Conservation (phyloP, 2,113 vertebrate species). For the Platichthys flesus region DNA sequence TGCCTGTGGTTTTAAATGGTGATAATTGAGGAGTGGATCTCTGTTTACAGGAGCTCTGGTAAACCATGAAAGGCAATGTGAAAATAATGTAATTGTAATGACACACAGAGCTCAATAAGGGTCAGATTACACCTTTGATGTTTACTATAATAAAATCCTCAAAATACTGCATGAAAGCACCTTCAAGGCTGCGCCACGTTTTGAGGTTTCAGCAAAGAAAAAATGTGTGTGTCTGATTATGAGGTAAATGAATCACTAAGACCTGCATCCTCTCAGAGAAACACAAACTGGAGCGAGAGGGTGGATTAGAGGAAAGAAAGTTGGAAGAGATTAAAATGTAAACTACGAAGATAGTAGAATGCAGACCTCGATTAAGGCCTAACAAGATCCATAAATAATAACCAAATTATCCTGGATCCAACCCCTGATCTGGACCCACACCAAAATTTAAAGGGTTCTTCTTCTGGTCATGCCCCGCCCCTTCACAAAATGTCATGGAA, state of each 20-base stretch:
- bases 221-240: background rate
- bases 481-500: too few relatives aligned
- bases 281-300: background rate
- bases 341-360: too few relatives aligned
- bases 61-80: background rate
- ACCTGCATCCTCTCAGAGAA: background rate
- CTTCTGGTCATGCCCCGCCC: too few relatives aligned
- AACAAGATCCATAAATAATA: too few relatives aligned
- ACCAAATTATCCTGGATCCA: too few relatives aligned
- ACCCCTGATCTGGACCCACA: too few relatives aligned
- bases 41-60: background rate
- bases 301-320: too few relatives aligned
- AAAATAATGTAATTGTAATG: conserved; percentile 3
- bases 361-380: too few relatives aligned
- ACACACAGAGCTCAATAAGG: background rate
- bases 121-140: conserved; percentile 3
- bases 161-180: background rate
- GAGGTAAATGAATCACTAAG: background rate
- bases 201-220: conserved; percentile 7
- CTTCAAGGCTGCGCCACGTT: background rate
- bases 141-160: conserved; percentile 8
- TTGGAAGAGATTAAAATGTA: too few relatives aligned
- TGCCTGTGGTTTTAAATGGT: too few relatives aligned
- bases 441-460: too few relatives aligned
- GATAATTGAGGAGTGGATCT: too few relatives aligned